Evolutionary conservation across 37 sponge, comb jelly and placozoan genomes (phyloP).

Genomic region (Oopsacas minuta): DNA sequence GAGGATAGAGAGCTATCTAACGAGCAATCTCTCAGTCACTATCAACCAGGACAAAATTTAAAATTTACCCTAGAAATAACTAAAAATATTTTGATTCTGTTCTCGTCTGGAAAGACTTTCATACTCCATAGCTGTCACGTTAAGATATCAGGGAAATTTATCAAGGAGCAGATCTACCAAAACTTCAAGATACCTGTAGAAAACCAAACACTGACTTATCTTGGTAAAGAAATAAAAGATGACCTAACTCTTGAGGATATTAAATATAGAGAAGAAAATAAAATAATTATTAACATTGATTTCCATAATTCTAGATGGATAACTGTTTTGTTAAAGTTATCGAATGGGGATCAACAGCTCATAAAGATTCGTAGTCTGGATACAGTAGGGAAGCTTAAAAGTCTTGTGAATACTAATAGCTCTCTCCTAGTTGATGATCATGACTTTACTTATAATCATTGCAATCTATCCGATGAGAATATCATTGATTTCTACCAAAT

Average conservation of each 20-base stretch:
- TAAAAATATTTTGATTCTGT: not conserved
- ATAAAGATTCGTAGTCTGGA: not conserved
- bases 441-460: not conserved
- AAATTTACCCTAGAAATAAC: not conserved
- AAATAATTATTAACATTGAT: not conserved
- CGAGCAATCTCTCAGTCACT: not conserved
- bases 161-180: not conserved
- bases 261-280: not conserved
- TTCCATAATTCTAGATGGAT: not conserved
- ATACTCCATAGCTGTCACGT: not conserved
- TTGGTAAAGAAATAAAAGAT: not conserved
- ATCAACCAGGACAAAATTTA: not conserved
- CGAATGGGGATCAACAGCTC: not conserved
- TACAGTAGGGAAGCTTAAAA: conserved; percentile 1
- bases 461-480: not conserved
- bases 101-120: not conserved
- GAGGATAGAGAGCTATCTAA: not conserved
- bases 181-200: not conserved
- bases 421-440: not conserved
- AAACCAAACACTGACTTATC: not conserved
- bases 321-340: not conserved
- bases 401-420: not conserved
- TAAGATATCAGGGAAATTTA: not conserved
- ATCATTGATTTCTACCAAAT: not conserved
- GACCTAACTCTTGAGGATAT: not conserved